Evolutionary conservation across 2,888 invertebrate genomes (phyloP).

Genomic region (Buathra laborator): DNA sequence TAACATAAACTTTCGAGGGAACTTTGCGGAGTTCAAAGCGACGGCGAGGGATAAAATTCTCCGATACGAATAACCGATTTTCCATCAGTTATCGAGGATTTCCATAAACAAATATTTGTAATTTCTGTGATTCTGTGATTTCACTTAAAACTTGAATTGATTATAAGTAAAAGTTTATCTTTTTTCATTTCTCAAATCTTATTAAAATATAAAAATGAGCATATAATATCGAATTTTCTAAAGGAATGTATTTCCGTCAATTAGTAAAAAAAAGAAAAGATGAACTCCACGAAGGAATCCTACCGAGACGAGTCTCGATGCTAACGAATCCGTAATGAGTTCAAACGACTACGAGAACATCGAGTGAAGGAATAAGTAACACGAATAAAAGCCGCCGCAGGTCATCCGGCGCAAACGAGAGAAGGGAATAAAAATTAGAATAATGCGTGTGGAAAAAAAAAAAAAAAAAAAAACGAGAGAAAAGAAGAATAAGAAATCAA

Average conservation of each 20-base stretch:
- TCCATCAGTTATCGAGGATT: no score
- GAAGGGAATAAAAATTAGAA: slow-evolving; percentile 32
- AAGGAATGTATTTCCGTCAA: slow-evolving; percentile 10
- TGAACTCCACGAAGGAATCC: slow-evolving; percentile 53
- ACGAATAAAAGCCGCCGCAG: slow-evolving; percentile 41
- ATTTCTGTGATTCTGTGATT: no score
- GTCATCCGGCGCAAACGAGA: slow-evolving; percentile 37
- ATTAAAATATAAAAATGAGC: no score
- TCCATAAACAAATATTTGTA: no score
- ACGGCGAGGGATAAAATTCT: no score
- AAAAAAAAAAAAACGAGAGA: slow-evolving; percentile 28
- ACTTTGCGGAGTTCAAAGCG: no score
- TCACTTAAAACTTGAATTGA: no score
- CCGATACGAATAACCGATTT: no score
- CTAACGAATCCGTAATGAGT: slow-evolving; percentile 54
- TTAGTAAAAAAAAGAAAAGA: neutral
- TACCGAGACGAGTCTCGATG: slow-evolving; percentile 32
- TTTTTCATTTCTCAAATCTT: no score
- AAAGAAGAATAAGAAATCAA: slow-evolving; percentile 47
- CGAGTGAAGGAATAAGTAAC: slow-evolving; percentile 53
- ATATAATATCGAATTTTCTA: no score
- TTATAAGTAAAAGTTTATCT: no score
- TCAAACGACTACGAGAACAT: slow-evolving; percentile 28
- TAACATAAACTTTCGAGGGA: no score
- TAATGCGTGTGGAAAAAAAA: neutral